Evolutionary conservation across 92 coral and sea anemone genomes (phyloP).

Genomic region (Pocillopora meandrina): DNA sequence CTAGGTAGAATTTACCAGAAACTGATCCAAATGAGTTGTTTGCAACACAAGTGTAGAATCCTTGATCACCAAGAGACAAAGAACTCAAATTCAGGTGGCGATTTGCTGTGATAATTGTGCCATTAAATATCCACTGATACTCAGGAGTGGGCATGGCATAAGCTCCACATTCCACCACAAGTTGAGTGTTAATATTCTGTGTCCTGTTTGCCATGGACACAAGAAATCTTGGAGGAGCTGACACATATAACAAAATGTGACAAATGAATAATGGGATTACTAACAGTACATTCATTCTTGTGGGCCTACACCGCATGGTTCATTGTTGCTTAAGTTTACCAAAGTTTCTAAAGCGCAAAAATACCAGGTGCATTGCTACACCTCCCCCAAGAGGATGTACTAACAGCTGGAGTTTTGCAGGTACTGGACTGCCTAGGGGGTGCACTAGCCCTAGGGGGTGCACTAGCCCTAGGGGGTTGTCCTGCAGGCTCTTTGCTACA

Average conservation of each 20-base stretch:
- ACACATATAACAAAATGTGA: neutral
- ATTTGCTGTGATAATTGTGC: constrained; percentile 39
- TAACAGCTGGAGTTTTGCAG: no score
- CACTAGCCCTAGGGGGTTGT: no score
- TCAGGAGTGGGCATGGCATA: constrained; percentile 75
- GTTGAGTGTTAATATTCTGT: constrained; percentile 38
- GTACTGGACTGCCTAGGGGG: no score
- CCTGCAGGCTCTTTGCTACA: no score
- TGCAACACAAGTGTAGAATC: constrained; percentile 75
- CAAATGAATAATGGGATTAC: no score
- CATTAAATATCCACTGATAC: constrained; percentile 70
- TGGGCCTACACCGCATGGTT: no score
- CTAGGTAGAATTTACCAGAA: constrained; percentile 57
- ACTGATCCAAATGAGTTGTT: constrained; percentile 71
- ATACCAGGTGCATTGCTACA: no score
- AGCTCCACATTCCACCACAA: constrained; percentile 67
- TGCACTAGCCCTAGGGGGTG: no score
- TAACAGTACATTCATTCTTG: no score
- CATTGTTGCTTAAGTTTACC: no score
- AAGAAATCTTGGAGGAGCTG: constrained; percentile 69
- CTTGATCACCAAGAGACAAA: constrained; percentile 52
- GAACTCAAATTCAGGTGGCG: constrained; percentile 41
- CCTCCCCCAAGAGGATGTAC: no score
- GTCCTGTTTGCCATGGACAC: constrained; percentile 51
- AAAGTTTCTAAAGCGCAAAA: no score